phyloP scores from a whole-genome alignment of 2,797 vertebrate species.

The Enteromius afrohamiltoni region DNA sequence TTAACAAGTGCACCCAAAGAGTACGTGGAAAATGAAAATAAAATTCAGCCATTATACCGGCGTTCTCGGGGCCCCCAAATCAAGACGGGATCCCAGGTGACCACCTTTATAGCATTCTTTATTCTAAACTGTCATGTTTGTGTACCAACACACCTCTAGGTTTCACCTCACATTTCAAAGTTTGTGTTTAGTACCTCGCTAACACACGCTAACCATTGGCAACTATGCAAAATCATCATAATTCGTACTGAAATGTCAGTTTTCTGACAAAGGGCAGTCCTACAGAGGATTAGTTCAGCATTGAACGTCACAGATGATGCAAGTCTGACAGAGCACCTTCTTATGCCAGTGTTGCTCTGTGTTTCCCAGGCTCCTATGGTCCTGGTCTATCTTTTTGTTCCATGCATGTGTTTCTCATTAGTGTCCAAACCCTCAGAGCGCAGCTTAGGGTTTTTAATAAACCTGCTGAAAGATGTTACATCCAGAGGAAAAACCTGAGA shows the following conservation, averaged over 20 bases:
- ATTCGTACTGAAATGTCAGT: background rate
- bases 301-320: constrained; percentile 45
- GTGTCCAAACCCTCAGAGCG: background rate
- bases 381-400: constrained; percentile 5
- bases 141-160: no score
- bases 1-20: no score
- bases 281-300: constrained; percentile 7
- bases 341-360: constrained; percentile 42
- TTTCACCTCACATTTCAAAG: background rate
- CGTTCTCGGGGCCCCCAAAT: no score
- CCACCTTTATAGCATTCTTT: no score
- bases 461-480: constrained; percentile 29
- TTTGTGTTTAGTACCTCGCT: background rate
- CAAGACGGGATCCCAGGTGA: no score
- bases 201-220: background rate
- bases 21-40: no score
- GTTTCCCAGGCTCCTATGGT: constrained; percentile 13
- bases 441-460: constrained; percentile 17
- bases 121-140: no score
- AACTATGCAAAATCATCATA: constrained; percentile 22
- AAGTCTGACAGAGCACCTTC: background rate
- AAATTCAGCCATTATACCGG: no score
- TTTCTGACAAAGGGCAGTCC: background rate
- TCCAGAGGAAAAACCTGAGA: background rate
- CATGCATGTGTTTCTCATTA: constrained; percentile 51